Evolutionary conservation across 2,113 vertebrate genomes (phyloP).

Genomic region (Myrmecophaga tridactyla): DNA sequence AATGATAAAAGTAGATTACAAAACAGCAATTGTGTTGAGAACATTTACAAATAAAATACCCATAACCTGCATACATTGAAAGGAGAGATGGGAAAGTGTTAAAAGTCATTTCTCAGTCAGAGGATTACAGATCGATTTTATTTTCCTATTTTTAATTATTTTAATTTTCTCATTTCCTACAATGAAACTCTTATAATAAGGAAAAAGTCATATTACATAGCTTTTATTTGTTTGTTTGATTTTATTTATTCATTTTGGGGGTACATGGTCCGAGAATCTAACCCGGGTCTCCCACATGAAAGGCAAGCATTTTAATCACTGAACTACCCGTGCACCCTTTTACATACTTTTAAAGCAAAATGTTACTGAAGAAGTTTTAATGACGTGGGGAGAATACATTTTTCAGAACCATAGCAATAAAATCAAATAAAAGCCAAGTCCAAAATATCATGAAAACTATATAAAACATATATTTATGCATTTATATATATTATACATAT

Average conservation of each 20-base stretch:
- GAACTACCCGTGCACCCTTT: no score
- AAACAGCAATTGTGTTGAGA: fast-evolving
- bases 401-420: not conserved
- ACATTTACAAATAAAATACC: not conserved
- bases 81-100: fast-evolving
- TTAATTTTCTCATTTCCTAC: not conserved
- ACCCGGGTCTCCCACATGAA: no score
- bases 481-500: not conserved
- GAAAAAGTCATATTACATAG: not conserved
- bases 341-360: not conserved
- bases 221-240: no score
- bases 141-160: not conserved
- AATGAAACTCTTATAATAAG: not conserved
- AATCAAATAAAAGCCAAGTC: not conserved
- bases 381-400: not conserved
- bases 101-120: not conserved
- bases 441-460: not conserved
- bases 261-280: no score
- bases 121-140: not conserved
- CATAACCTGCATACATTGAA: fast-evolving
- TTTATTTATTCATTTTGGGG: no score
- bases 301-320: no score
- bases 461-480: not conserved
- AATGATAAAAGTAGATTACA: not conserved
- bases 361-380: not conserved